Evolutionary conservation across 37 sponge, comb jelly and placozoan genomes (phyloP).

Genomic region (Axinella damicornis): DNA sequence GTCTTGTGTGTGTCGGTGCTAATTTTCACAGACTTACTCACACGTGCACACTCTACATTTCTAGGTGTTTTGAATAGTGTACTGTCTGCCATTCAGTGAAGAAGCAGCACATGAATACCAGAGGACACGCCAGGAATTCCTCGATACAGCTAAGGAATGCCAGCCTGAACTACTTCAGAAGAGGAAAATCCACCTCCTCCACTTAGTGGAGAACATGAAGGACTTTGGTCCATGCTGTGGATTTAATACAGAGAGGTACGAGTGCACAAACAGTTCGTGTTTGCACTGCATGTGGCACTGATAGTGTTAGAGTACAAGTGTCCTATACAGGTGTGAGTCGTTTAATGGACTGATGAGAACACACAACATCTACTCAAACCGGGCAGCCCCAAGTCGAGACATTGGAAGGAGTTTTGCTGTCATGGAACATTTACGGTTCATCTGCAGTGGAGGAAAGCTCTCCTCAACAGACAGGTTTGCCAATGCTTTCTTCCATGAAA

Average conservation of each 20-base stretch:
- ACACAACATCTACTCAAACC: constrained; percentile 50
- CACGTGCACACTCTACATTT: neutral
- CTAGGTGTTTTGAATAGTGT: neutral
- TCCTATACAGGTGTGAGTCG: constrained; percentile 48
- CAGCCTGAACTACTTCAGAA: no score
- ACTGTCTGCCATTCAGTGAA: neutral
- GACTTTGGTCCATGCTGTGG: constrained; percentile 52
- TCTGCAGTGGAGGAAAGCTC: constrained; percentile 20
- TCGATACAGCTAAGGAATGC: neutral
- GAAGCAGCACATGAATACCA: no score
- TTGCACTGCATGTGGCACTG: no score
- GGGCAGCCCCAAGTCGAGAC: constrained; percentile 57
- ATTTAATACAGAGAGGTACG: constrained; percentile 65
- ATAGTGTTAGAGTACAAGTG: no score
- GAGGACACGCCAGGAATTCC: no score
- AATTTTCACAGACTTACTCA: no score
- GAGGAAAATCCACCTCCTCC: constrained; percentile 42
- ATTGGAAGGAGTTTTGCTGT: constrained; percentile 35
- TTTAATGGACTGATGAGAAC: constrained; percentile 37
- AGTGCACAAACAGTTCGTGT: neutral
- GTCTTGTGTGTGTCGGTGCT: no score
- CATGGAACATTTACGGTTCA: constrained; percentile 7
- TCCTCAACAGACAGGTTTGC: no score
- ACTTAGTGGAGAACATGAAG: constrained; percentile 39
- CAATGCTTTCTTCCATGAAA: no score